These are phyloP conservation scores for Pavo muticus DNA, from an alignment of 2,113 vertebrate genomes.

Conservation along the genomic window DNA sequence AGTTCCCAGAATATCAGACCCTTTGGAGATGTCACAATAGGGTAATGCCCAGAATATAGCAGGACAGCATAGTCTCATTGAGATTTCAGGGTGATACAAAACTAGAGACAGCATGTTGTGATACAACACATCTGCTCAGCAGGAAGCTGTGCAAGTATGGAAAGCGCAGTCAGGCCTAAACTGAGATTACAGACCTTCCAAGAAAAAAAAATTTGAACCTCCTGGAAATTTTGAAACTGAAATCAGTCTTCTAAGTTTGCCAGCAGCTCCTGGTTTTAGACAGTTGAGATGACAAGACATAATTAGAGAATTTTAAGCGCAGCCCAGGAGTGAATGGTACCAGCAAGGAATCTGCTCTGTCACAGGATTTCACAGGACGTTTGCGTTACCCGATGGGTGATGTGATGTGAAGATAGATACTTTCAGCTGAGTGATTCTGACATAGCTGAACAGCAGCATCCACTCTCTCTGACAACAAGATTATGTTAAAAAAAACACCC, in stretches of 20 bases:
- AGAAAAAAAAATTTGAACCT: conserved; percentile 33
- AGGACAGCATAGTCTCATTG: neutral
- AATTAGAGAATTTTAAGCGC: conserved; percentile 22
- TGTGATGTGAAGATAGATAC: neutral
- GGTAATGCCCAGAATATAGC: neutral
- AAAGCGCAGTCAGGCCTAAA: conserved; percentile 13
- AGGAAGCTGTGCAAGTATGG: neutral
- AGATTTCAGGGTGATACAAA: neutral
- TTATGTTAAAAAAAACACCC: neutral
- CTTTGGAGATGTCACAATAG: neutral
- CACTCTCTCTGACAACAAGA: neutral
- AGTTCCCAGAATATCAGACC: neutral
- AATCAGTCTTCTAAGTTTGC: conserved; percentile 20
- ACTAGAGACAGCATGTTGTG: neutral
- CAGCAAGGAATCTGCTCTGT: neutral
- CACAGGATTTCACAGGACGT: neutral
- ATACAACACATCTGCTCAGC: conserved; percentile 2
- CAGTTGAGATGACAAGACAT: conserved; percentile 24
- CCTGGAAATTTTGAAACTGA: conserved; percentile 21
- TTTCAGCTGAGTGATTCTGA: neutral
- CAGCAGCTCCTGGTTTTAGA: conserved; percentile 7
- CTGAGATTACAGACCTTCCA: conserved; percentile 5
- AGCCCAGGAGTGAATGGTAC: neutral
- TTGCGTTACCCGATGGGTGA: neutral
- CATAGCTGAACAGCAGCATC: neutral